A percentile compares a stretch with the other conserved stretches of the same genome.
phyloP scores from a whole-genome alignment of 1,140 invertebrate species.

The Drosophila pachea region DNA sequence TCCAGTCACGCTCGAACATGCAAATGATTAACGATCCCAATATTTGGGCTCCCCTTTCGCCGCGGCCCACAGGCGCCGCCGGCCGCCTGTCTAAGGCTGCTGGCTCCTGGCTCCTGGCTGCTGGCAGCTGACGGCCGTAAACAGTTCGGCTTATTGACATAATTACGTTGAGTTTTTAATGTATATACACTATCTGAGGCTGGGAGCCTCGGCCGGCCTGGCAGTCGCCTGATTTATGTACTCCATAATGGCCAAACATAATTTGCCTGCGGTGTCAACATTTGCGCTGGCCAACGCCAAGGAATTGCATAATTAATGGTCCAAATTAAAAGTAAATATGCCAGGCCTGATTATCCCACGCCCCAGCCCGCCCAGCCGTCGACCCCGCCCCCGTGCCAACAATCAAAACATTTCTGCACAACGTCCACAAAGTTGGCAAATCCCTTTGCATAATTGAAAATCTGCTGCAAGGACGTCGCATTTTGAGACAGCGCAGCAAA shows the following conservation, averaged over 20 bases:
- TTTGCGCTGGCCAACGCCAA: constrained; percentile 38
- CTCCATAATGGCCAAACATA: constrained; percentile 60
- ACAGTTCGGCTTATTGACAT: constrained; percentile 71
- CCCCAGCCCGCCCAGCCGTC: neutral
- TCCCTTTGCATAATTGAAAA: constrained; percentile 72
- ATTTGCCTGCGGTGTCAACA: constrained; percentile 55
- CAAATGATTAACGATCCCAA: constrained; percentile 66
- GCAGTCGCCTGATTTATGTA: constrained; percentile 43
- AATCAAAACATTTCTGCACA: constrained; percentile 33
- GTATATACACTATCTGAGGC: constrained; percentile 45
- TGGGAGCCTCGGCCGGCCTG: constrained; percentile 28
- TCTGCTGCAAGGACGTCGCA: constrained; percentile 46
- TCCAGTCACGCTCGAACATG: constrained; percentile 29
- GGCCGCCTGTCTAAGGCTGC: too few relatives aligned
- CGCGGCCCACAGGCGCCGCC: neutral
- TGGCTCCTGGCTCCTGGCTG: too few relatives aligned
- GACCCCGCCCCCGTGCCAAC: neutral
- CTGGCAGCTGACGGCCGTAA: constrained; percentile 34
- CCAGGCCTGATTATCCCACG: constrained; percentile 11
- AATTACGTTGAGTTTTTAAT: constrained; percentile 51
- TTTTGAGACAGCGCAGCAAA: constrained; percentile 40
- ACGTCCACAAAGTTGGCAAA: constrained; percentile 39
- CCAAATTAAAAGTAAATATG: constrained; percentile 71
- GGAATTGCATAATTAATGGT: constrained; percentile 73
- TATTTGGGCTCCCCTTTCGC: constrained; percentile 17